Base-by-base conservation (phyloP, 1,140 invertebrate genomes). In the Sesamia nonagrioides region DNA sequence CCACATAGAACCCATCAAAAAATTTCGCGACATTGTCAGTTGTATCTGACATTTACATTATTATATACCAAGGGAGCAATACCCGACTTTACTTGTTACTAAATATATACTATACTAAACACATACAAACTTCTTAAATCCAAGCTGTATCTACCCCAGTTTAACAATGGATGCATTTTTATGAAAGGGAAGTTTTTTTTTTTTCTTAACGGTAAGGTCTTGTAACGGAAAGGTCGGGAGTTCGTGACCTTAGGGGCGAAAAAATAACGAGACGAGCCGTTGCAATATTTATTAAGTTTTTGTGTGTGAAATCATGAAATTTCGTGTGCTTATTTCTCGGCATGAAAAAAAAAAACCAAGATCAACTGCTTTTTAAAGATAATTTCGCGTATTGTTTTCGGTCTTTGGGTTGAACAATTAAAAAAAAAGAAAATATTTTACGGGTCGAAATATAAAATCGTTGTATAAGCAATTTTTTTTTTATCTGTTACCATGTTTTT, bases 281-380 rank as follows among this genome's bases (percentile, higher is more conserved):
- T 58, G 54, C 54, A 58, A 58, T 58, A 58, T 58, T 58, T 58
- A 58, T 58, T 58, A 58, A 18, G 54, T 58, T 58, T 58, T 33
- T 58, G 3, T 58, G 18, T 58, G 54, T 27, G 54, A 58, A 33
- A 11, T 40, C 27, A 27, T 27, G 27, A 40, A 9, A 9, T n/a
- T 1, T 13, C 6, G 13, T 58, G 54, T 13, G 33, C 18, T 27
- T 56, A 13, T 33, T 33, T n/a, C 15, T 58, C 2, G 8, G 11
- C 15, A 5, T 11, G 3, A 13, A 8, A 13, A 33, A 15, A 27
- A 58, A 27, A 13, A 6, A 27, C 33, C 52, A 54, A 18, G 5
- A 33, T 17, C 27, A n/a, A 6, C 50, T 54, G 50, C 18, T 27
- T 56, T 6, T 18, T n/a, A 18, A 27, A 6, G 2, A 9, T 9